A percentile compares a stretch with the other conserved stretches of the same genome.
Conservation (phyloP, 2,797 vertebrate genomes). For the Calcarius lapponicus region DNA sequence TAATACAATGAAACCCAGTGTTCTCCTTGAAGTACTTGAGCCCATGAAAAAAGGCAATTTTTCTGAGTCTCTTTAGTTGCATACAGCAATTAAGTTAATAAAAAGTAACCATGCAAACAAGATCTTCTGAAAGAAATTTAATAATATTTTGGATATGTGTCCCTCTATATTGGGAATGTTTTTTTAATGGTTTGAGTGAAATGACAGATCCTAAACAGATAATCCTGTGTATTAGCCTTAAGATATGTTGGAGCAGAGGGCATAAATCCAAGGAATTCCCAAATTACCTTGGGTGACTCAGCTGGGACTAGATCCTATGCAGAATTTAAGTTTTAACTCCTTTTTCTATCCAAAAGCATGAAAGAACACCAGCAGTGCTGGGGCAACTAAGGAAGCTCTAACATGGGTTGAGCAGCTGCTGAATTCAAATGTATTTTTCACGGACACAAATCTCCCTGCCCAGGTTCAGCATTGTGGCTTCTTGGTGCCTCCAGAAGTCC, state of each 20-base stretch:
- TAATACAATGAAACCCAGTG: not conserved
- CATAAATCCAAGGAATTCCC: conserved; percentile 22
- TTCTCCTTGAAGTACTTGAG: conserved; percentile 13
- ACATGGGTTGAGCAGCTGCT: not conserved
- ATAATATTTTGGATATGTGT: conserved; percentile 17
- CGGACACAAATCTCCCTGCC: not conserved
- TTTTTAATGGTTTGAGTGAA: conserved; percentile 17
- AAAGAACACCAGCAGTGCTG: not conserved
- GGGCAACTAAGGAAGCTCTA: not conserved
- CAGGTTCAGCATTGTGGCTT: not conserved
- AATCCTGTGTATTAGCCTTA: conserved; percentile 1
- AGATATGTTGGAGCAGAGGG: not conserved
- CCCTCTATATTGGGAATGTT: not conserved
- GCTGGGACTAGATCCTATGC: not conserved
- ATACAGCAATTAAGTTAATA: conserved; percentile 36
- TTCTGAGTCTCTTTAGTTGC: not conserved
- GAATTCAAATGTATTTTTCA: not conserved
- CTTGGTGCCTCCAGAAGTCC: not conserved
- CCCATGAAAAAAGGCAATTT: not conserved
- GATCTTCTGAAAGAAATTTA: not conserved
- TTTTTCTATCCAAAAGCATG: not conserved
- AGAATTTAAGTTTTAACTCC: not conserved
- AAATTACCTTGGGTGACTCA: not conserved
- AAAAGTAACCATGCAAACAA: conserved; percentile 23
- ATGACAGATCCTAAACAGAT: conserved; percentile 21